A percentile compares a stretch with the other conserved stretches of the same genome.
Conservation (phyloP, 2,797 vertebrate species). For the Argya squamiceps region DNA sequence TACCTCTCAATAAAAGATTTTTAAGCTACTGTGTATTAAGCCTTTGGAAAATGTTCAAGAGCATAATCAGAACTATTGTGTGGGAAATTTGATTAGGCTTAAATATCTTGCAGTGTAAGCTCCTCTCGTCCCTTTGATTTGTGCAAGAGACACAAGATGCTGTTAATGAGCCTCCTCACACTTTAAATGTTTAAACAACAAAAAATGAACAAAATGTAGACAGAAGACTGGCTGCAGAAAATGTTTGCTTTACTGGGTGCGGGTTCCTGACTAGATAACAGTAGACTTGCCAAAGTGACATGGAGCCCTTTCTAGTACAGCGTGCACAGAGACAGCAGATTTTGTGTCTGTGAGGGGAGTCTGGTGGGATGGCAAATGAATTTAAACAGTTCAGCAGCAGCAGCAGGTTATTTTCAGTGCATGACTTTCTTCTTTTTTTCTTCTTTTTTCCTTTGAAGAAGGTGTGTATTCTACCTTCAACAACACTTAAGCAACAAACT, state of each 20-base stretch:
- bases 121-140: background rate
- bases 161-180: background rate
- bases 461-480: conserved; percentile 89
- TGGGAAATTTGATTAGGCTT: background rate
- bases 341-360: background rate
- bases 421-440: background rate
- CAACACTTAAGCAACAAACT: conserved; percentile 82
- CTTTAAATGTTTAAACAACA: background rate
- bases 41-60: background rate
- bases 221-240: background rate
- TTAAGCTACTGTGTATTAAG: background rate
- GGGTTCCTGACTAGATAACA: background rate
- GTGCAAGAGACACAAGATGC: background rate
- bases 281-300: background rate
- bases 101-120: background rate
- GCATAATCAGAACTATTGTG: background rate
- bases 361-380: background rate
- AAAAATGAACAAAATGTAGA: background rate
- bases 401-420: background rate
- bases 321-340: background rate
- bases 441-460: conserved; percentile 73
- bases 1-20: background rate
- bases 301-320: background rate
- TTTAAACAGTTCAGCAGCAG: background rate
- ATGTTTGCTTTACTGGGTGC: background rate